phyloP scores from a whole-genome alignment of 2,113 vertebrate genomes.

The Mesocricetus auratus region DNA sequence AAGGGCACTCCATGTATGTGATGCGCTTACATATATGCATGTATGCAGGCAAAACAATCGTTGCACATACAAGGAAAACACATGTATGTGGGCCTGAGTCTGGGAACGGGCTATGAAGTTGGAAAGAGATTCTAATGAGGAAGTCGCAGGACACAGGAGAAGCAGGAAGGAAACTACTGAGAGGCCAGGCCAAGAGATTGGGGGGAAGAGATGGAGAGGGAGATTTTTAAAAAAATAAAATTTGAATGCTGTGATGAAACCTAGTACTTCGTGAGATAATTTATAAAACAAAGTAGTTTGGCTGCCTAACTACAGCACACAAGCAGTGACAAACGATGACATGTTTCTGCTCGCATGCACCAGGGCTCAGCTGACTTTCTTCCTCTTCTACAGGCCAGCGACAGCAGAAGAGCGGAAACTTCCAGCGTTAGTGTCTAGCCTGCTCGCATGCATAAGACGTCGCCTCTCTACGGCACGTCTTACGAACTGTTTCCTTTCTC shows the following conservation, averaged over 20 bases:
- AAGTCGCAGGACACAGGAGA: not conserved
- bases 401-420: not conserved
- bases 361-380: not conserved
- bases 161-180: not conserved
- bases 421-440: not conserved
- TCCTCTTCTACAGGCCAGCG: conserved; percentile 59
- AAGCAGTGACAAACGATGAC: not conserved
- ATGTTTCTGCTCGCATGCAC: not conserved
- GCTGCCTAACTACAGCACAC: not conserved
- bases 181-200: not conserved
- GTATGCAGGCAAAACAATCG: too few species aligned
- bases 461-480: not conserved
- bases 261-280: not conserved
- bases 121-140: not conserved
- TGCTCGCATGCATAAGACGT: conserved; percentile 36
- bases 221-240: not conserved
- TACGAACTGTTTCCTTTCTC: not conserved
- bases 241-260: not conserved
- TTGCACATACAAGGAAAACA: not conserved
- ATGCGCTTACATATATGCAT: too few species aligned
- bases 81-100: not conserved
- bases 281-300: not conserved
- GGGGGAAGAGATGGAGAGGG: too few species aligned
- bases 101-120: too few species aligned
- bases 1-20: not conserved